These are phyloP conservation scores for Aphelenchoides besseyi DNA, from an alignment of 1,140 invertebrate genomes.

Conservation along the genomic window DNA sequence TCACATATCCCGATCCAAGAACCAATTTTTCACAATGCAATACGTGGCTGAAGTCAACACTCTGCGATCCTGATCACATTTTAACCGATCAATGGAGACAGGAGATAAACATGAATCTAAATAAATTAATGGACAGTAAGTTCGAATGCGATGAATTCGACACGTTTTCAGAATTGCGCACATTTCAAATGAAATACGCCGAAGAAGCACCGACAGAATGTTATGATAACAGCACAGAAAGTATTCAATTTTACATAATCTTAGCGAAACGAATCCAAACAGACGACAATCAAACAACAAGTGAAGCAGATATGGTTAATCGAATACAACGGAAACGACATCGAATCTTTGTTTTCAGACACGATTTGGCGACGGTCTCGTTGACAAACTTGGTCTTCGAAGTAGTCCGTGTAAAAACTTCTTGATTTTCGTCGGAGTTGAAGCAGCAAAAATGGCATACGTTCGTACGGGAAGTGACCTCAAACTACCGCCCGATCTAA, in stretches of 20 bases:
- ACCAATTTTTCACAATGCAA: constrained; percentile 46
- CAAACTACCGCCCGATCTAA: constrained; percentile 47
- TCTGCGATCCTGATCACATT: constrained; percentile 56
- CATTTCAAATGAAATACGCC: constrained; percentile 46
- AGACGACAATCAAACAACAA: constrained; percentile 47
- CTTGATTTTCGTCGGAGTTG: constrained; percentile 52
- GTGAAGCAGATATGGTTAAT: constrained; percentile 47
- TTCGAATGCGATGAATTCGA: constrained; percentile 15
- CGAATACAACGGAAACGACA: neutral
- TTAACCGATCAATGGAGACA: constrained; percentile 54
- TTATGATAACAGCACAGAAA: constrained; percentile 44
- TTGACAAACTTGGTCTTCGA: constrained; percentile 39
- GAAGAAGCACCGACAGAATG: constrained; percentile 47
- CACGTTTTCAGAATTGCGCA: constrained; percentile 31
- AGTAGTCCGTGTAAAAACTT: constrained; percentile 50
- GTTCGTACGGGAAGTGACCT: constrained; percentile 51
- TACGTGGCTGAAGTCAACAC: constrained; percentile 52
- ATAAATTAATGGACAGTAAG: constrained; percentile 46
- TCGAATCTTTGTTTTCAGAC: constrained; percentile 38
- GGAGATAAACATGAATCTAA: constrained; percentile 49
- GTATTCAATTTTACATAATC: constrained; percentile 46
- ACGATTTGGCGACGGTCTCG: constrained; percentile 46
- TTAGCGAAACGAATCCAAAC: constrained; percentile 51
- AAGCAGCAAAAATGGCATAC: constrained; percentile 54
- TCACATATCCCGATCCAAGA: constrained; percentile 49